Conservation (phyloP, 2,888 invertebrate genomes). For the Polydrusus pterygomalis region DNA sequence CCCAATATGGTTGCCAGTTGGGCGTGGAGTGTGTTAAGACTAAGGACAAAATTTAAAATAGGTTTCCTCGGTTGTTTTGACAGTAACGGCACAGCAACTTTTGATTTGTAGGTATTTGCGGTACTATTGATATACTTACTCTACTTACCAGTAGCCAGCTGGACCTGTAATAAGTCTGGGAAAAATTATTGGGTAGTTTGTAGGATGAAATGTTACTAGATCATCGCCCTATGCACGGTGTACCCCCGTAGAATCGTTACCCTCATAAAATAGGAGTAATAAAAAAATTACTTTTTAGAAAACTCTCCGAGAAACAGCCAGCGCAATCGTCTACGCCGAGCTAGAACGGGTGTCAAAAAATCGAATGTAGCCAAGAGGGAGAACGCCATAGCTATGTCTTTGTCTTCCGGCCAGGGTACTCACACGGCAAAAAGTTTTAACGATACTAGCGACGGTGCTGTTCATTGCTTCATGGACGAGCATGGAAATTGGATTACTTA, state of each 20-base stretch:
- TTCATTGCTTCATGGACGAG: conserved; percentile 91
- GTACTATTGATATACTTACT: too few relatives aligned
- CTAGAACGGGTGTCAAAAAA: conserved; percentile 52
- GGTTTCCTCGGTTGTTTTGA: too few relatives aligned
- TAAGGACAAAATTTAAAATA: not conserved
- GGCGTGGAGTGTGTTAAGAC: not conserved
- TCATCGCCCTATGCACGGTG: not conserved
- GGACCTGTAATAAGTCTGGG: too few relatives aligned
- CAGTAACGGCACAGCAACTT: too few relatives aligned
- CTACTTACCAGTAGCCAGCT: too few relatives aligned
- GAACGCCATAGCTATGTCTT: conserved; percentile 70
- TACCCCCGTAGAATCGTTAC: not conserved
- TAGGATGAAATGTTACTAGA: too few relatives aligned
- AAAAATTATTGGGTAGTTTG: too few relatives aligned
- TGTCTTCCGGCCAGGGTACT: conserved; percentile 72
- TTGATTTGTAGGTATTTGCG: too few relatives aligned
- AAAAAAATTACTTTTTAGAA: conserved; percentile 25
- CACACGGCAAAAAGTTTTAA: conserved; percentile 88
- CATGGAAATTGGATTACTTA: conserved; percentile 91
- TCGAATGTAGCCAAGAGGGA: conserved; percentile 62
- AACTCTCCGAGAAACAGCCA: conserved; percentile 48
- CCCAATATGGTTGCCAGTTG: not conserved
- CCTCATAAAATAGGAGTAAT: not conserved
- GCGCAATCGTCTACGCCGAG: conserved; percentile 51
- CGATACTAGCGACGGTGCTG: conserved; percentile 88